These are phyloP conservation scores for chimpanzee (Pan troglodytes) DNA, from an alignment of 2,113 vertebrate genomes.

Conservation along the genomic window NHGRI_mPanTro3-v2.1_pri NC_086015.1:137125501-137126000, in stretches of 20 bases:
- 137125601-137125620: background rate
- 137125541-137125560: background rate
- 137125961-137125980: background rate
- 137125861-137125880: background rate
- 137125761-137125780: background rate
- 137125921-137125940: background rate
- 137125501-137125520: background rate
- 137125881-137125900: background rate
- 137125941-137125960: background rate
- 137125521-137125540: too few species aligned
- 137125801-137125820: background rate
- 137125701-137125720: background rate
- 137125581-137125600: background rate
- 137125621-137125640: background rate
- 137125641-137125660: background rate
- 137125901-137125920: background rate
- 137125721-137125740: background rate
- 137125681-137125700: background rate
- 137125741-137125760: background rate
- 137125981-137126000: background rate
- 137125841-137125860: background rate
- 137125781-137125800: background rate
- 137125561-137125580: too few species aligned
- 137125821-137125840: background rate
- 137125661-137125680: background rate